These are phyloP conservation scores for Indicator maculatus DNA, from an alignment of 2,113 vertebrate species.

Conservation along the genomic window DNA sequence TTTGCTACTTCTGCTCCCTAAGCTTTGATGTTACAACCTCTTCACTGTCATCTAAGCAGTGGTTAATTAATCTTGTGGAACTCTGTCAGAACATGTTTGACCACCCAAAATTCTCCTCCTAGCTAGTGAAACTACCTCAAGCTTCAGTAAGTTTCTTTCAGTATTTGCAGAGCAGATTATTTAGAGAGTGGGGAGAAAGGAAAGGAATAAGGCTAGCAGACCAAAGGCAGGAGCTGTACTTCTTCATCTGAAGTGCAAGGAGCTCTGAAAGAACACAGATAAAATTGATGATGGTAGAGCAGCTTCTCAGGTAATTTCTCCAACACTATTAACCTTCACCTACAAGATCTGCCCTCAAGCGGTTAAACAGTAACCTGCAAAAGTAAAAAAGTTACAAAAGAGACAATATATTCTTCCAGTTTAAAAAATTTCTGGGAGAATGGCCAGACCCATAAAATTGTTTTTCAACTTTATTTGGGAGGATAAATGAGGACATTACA, in stretches of 20 bases:
- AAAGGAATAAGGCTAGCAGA: not conserved
- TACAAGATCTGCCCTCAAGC: constrained; percentile 16
- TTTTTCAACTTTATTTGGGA: constrained; percentile 41
- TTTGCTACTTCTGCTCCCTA: not conserved
- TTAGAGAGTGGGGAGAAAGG: not conserved
- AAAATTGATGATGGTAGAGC: not conserved
- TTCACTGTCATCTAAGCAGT: constrained; percentile 32
- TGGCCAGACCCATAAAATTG: not conserved
- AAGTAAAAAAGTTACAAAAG: constrained; percentile 60
- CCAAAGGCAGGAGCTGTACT: not conserved
- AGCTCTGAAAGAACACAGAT: not conserved
- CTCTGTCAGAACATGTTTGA: constrained; percentile 51
- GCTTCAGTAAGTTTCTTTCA: not conserved
- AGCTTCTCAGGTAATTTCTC: not conserved
- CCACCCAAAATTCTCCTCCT: constrained; percentile 45
- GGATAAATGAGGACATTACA: constrained; percentile 22
- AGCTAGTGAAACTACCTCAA: constrained; percentile 20
- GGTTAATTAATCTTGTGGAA: constrained; percentile 26
- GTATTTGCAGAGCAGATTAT: not conserved
- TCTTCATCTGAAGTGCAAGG: not conserved
- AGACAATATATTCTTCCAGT: constrained; percentile 36
- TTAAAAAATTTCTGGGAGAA: constrained; percentile 1
- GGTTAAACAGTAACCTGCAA: constrained; percentile 64
- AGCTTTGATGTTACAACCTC: constrained; percentile 42
- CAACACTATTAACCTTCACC: constrained; percentile 38